Evolutionary conservation across 2,113 vertebrate genomes (phyloP).

Genomic region (Spea multiplicata): DNA sequence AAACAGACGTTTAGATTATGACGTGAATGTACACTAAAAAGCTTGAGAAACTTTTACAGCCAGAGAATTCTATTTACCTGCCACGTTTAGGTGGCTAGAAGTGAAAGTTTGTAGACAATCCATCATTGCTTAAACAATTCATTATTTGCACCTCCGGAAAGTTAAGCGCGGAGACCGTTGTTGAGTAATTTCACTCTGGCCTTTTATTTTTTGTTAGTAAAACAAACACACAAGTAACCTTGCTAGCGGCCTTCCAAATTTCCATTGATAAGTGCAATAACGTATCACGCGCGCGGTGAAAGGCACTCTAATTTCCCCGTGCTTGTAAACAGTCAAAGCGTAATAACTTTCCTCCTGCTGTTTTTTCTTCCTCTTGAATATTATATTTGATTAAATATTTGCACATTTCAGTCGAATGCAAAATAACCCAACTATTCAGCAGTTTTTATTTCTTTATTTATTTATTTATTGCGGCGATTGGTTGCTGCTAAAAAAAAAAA

Average conservation of each 20-base stretch:
- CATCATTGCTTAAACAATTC: too few relatives aligned
- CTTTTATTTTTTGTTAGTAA: too few relatives aligned
- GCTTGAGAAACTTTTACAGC: neutral
- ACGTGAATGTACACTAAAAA: constrained; percentile 46
- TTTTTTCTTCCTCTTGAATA: constrained; percentile 31
- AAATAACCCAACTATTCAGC: constrained; percentile 4
- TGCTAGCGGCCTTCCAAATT: neutral
- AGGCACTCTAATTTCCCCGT: neutral
- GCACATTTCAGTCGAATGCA: constrained; percentile 3
- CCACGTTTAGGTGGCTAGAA: constrained; percentile 31
- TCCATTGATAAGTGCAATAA: constrained; percentile 34
- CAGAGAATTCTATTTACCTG: constrained; percentile 46
- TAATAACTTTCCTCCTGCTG: constrained; percentile 19
- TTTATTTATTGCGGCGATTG: neutral
- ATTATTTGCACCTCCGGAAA: too few relatives aligned
- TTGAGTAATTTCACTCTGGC: too few relatives aligned
- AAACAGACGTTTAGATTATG: constrained; percentile 52
- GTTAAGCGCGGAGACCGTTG: too few relatives aligned
- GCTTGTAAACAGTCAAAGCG: constrained; percentile 11
- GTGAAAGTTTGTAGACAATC: constrained; percentile 33
- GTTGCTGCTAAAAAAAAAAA: too few relatives aligned
- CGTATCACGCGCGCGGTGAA: neutral
- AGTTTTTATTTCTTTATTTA: neutral
- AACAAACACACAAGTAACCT: too few relatives aligned
- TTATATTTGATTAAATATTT: constrained; percentile 36